These are phyloP conservation scores for Onychomys leucogaster DNA, from an alignment of 2,797 vertebrate species.

Conservation along the genomic window DNA sequence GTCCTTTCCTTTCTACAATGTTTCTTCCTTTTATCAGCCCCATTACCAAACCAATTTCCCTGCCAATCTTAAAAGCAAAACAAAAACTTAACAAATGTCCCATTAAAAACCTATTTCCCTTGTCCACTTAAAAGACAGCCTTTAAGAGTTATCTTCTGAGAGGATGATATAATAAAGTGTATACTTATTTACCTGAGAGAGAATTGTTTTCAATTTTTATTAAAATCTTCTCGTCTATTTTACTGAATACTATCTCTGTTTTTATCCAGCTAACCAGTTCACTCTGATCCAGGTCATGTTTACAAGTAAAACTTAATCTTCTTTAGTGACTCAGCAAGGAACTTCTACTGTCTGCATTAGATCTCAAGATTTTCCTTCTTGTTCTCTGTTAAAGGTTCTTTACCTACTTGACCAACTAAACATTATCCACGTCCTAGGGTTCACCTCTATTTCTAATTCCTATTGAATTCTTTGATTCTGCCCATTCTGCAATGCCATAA, in stretches of 20 bases:
- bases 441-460: not conserved
- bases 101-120: not conserved
- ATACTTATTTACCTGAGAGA: not conserved
- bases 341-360: not conserved
- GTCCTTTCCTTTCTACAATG: not conserved
- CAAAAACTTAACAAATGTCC: not conserved
- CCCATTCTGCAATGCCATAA: not conserved
- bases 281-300: not conserved
- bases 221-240: not conserved
- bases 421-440: not conserved
- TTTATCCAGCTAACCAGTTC: not conserved
- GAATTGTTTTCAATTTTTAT: not conserved
- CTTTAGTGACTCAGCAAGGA: not conserved
- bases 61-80: not conserved
- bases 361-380: not conserved
- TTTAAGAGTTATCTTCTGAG: not conserved
- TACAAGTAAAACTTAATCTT: not conserved
- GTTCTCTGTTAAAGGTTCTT: not conserved
- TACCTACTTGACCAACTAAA: not conserved
- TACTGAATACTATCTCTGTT: not conserved
- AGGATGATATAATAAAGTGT: not conserved
- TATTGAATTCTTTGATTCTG: not conserved
- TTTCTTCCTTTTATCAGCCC: not conserved
- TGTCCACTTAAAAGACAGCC: not conserved
- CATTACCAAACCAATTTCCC: not conserved